Percentiles rank a stretch among this genome's conserved stretches.
Evolutionary conservation across 2,888 invertebrate species (phyloP).

Genomic region (Lissocephala sabroskyi): DNA sequence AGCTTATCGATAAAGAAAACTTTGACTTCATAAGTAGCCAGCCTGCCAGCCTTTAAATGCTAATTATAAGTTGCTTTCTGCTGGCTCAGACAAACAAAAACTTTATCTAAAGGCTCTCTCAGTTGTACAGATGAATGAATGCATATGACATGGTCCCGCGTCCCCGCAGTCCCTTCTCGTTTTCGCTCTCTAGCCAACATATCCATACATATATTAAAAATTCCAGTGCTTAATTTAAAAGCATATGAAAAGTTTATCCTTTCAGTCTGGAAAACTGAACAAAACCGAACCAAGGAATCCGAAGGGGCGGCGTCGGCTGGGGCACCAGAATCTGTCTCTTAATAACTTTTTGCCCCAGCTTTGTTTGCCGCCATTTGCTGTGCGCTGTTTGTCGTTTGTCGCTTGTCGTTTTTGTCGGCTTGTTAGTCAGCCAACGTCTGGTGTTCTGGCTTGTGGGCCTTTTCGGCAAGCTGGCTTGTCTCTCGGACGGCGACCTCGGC

Average conservation of each 20-base stretch:
- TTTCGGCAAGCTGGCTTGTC: not conserved
- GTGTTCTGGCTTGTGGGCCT: not conserved
- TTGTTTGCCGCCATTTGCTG: conserved; percentile 43
- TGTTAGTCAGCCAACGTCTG: not conserved
- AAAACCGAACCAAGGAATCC: too few species aligned
- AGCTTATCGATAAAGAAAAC: too few species aligned
- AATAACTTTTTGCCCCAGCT: conserved; percentile 56
- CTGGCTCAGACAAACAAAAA: conserved; percentile 27
- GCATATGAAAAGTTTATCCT: conserved; percentile 59
- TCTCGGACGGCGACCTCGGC: not conserved
- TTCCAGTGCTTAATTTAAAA: conserved; percentile 50
- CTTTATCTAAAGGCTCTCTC: conserved; percentile 23
- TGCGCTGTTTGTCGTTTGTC: conserved; percentile 41
- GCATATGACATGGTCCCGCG: too few species aligned
- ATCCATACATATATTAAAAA: conserved; percentile 24
- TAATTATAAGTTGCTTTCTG: conserved; percentile 53
- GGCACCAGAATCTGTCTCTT: conserved; percentile 40
- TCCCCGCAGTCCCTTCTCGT: too few species aligned
- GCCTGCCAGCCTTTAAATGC: conserved; percentile 44
- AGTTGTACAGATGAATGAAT: not conserved
- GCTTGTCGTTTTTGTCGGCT: conserved; percentile 20
- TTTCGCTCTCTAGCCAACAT: too few species aligned
- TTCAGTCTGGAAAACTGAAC: too few species aligned
- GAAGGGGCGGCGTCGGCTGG: too few species aligned
- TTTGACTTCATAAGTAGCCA: too few species aligned